Conservation (phyloP, 2,113 vertebrate genomes). For the Actinemys pallida region DNA sequence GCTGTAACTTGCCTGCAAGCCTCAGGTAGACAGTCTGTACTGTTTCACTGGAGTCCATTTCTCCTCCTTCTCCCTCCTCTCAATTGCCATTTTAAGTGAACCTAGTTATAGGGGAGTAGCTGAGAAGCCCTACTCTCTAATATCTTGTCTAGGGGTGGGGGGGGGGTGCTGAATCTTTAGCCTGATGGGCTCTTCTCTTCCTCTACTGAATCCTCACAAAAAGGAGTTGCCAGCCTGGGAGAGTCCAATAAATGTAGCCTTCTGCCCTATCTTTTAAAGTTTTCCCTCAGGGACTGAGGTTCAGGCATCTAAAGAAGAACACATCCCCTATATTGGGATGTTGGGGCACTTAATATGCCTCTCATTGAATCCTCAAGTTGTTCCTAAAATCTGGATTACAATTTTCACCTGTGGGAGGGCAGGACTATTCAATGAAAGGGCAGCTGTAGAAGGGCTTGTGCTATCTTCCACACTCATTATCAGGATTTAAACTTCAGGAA, state of each 20-base stretch:
- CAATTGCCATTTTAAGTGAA: not conserved
- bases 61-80: not conserved
- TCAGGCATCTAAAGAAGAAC: not conserved
- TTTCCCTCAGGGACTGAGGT: accelerated
- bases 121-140: not conserved
- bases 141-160: not conserved
- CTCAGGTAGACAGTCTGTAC: not conserved
- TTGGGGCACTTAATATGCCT: not conserved
- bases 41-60: not conserved
- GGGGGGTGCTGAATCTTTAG: slow-evolving; percentile 1
- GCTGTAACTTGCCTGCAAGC: not conserved
- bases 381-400: not conserved
- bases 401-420: not conserved
- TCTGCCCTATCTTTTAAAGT: not conserved
- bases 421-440: not conserved
- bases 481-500: not conserved
- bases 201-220: not conserved
- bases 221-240: slow-evolving; percentile 4
- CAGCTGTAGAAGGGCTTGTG: not conserved
- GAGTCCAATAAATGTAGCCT: slow-evolving; percentile 1
- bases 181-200: slow-evolving; percentile 2
- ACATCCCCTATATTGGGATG: accelerated
- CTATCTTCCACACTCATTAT: not conserved
- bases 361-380: not conserved
- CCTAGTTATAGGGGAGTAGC: not conserved